Evolutionary conservation across 2,113 vertebrate genomes (phyloP).

Genomic region (Hymenochirus boettgeri): DNA sequence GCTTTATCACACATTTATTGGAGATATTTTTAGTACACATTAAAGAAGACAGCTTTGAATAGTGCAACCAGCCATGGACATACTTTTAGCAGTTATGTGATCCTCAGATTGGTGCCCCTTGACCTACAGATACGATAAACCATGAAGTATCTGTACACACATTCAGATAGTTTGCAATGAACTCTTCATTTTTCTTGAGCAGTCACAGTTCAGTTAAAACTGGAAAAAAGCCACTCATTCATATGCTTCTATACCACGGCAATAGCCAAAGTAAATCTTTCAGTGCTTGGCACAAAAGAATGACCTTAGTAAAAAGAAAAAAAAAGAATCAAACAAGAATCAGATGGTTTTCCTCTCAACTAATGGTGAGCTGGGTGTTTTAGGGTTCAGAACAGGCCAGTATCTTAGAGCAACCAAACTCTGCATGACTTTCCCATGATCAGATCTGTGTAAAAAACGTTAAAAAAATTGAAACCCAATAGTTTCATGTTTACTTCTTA

Average conservation of each 20-base stretch:
- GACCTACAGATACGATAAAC: conserved; percentile 22
- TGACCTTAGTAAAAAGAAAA: conserved; percentile 44
- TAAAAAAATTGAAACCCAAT: no score
- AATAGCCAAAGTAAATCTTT: conserved; percentile 51
- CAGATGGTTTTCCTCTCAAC: conserved; percentile 50
- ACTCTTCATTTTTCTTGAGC: conserved; percentile 39
- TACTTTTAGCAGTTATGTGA: not conserved
- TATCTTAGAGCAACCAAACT: conserved; percentile 36
- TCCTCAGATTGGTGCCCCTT: conserved; percentile 7
- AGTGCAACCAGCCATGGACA: no score
- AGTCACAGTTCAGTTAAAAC: conserved; percentile 45
- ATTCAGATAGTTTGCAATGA: conserved; percentile 32
- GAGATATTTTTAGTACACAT: no score
- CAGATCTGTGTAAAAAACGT: not conserved
- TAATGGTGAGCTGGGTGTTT: conserved; percentile 42
- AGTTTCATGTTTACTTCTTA: no score
- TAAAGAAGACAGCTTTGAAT: no score
- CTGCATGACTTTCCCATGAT: conserved; percentile 37
- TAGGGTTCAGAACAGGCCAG: conserved; percentile 35
- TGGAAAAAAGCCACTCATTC: conserved; percentile 49
- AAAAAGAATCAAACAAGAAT: conserved; percentile 46
- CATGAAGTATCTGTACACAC: conserved; percentile 40
- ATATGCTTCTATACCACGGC: conserved; percentile 47
- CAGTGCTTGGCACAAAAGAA: conserved; percentile 50
- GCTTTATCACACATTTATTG: no score